A percentile compares a stretch with the other conserved stretches of the same genome.
Evolutionary conservation across 2,113 vertebrate species (phyloP).

Genomic region (Bombycilla garrulus): DNA sequence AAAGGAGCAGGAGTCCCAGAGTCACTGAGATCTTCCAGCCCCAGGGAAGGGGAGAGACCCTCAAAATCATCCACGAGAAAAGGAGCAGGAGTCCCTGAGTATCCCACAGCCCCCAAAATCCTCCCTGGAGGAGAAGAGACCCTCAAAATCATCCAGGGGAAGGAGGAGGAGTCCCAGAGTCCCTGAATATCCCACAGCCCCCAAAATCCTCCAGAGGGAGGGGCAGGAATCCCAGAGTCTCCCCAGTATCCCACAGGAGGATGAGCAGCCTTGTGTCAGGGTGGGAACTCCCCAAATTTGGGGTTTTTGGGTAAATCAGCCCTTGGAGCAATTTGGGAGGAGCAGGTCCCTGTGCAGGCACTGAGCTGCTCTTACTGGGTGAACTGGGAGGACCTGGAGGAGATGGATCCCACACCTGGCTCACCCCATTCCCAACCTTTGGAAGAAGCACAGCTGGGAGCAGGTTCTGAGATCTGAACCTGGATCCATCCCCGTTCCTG

Average conservation of each 20-base stretch:
- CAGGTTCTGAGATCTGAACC: not conserved
- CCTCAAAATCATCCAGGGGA: not conserved
- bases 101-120: too few relatives aligned
- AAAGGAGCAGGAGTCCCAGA: not conserved
- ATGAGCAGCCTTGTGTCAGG: not conserved
- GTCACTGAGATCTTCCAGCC: not conserved
- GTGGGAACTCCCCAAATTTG: not conserved
- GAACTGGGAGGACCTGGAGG: not conserved
- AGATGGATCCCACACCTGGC: not conserved
- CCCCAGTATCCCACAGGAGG: rapidly evolving
- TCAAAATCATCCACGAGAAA: too few relatives aligned
- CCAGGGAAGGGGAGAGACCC: not conserved
- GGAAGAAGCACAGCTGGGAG: not conserved
- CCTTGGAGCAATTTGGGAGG: not conserved
- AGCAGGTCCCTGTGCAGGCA: not conserved
- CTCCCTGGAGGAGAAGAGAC: too few relatives aligned
- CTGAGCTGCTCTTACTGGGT: not conserved
- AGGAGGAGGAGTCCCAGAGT: not conserved
- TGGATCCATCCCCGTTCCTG: too few relatives aligned
- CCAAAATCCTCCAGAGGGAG: not conserved
- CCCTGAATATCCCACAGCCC: not conserved
- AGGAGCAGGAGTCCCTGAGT: too few relatives aligned
- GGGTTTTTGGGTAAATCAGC: not conserved
- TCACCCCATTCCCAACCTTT: not conserved
- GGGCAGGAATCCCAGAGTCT: not conserved